Conservation (phyloP, 2,797 vertebrate genomes). For the Lerista edwardsae region DNA sequence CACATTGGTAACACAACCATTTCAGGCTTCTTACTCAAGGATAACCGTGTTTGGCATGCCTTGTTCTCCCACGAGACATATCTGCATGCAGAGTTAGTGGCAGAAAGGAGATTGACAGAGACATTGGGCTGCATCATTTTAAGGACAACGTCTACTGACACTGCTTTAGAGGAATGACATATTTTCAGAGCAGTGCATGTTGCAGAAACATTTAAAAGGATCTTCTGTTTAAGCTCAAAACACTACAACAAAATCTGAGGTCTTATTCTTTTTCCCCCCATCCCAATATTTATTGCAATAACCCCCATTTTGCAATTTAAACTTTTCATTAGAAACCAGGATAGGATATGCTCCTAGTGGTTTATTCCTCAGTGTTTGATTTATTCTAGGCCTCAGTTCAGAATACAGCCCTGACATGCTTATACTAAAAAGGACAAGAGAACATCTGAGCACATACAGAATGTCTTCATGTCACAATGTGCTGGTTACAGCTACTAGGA, state of each 20-base stretch:
- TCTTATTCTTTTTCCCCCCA: rapidly evolving
- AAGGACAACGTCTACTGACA: background rate
- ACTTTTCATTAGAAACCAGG: background rate
- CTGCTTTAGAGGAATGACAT: constrained; percentile 11
- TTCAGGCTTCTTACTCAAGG: background rate
- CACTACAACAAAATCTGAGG: background rate
- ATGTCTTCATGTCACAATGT: background rate
- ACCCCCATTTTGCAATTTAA: background rate
- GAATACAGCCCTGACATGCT: background rate
- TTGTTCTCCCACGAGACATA: background rate
- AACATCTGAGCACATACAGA: background rate
- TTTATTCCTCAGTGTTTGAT: background rate
- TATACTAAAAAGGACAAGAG: background rate
- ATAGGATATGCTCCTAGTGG: background rate
- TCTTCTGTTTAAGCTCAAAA: constrained; percentile 2
- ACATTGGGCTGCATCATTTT: constrained; percentile 22
- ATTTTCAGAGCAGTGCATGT: constrained; percentile 11
- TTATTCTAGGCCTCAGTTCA: background rate
- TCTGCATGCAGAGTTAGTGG: background rate
- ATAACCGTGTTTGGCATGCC: background rate
- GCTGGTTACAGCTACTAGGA: background rate
- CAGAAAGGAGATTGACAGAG: constrained; percentile 14
- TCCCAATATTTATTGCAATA: background rate
- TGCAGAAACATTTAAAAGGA: background rate
- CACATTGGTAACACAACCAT: background rate